These are phyloP conservation scores for Gallirallus australis DNA, from an alignment of 2,797 vertebrate genomes.

Conservation along the genomic window DNA sequence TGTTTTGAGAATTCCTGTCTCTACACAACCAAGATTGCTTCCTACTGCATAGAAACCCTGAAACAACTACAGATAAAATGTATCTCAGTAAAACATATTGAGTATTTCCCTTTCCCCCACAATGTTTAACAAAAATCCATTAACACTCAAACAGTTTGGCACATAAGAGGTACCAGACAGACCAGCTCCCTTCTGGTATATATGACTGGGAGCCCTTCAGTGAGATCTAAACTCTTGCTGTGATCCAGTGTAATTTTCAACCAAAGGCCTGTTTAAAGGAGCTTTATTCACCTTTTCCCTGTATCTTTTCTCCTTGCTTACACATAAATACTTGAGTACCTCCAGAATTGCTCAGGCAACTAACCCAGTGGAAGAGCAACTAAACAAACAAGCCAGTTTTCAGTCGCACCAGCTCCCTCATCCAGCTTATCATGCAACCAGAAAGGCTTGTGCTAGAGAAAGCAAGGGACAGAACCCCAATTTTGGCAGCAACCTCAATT, in stretches of 20 bases:
- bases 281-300: not conserved
- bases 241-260: not conserved
- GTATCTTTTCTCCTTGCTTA: not conserved
- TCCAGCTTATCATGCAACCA: not conserved
- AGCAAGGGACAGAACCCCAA: not conserved
- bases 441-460: not conserved
- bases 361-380: not conserved
- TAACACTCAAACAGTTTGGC: not conserved
- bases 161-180: not conserved
- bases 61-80: not conserved
- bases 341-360: not conserved
- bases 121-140: not conserved
- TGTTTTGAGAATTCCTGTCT: not conserved
- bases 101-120: not conserved
- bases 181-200: not conserved
- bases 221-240: not conserved
- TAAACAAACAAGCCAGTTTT: not conserved
- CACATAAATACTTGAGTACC: not conserved
- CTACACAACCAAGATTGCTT: not conserved
- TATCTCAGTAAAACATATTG: not conserved
- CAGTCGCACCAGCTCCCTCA: not conserved
- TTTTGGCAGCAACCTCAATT: not conserved
- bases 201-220: not conserved
- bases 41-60: not conserved
- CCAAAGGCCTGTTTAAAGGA: not conserved